phyloP scores from a whole-genome alignment of 2,888 invertebrate species.

The Pogonocherus hispidulus region DNA sequence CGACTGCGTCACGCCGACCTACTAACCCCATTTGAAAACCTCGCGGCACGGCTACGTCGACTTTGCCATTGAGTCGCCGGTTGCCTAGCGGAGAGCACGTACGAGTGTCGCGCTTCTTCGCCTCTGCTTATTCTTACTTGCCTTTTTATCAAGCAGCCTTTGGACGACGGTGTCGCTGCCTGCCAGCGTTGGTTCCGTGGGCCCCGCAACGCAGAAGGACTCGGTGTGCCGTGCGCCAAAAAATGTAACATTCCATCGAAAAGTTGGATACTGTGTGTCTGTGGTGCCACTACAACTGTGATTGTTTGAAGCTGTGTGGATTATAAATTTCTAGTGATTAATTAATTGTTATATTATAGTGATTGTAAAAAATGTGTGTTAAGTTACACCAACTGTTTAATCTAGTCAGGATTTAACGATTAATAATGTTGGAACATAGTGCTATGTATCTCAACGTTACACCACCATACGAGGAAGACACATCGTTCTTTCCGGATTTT shows the following conservation, averaged over 20 bases:
- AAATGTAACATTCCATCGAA: not conserved
- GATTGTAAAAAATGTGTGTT: slow-evolving; percentile 29
- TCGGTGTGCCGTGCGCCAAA: slow-evolving; percentile 21
- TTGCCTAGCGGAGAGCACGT: slow-evolving; percentile 53
- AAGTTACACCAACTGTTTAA: slow-evolving; percentile 32
- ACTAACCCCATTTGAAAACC: slow-evolving; percentile 78
- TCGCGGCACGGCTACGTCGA: slow-evolving; percentile 62
- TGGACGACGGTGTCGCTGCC: slow-evolving; percentile 57
- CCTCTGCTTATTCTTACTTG: slow-evolving; percentile 36
- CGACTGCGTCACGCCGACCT: slow-evolving; percentile 76
- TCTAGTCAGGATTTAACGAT: slow-evolving; percentile 38
- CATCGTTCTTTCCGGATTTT: slow-evolving; percentile 66
- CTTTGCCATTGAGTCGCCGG: slow-evolving; percentile 66
- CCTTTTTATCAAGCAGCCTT: slow-evolving; percentile 36
- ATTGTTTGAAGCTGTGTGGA: slow-evolving; percentile 24
- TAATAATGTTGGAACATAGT: slow-evolving; percentile 66
- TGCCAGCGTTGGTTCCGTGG: slow-evolving; percentile 25
- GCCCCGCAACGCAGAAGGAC: slow-evolving; percentile 2
- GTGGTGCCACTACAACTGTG: slow-evolving; percentile 19
- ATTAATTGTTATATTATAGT: not conserved
- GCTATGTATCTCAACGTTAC: slow-evolving; percentile 66
- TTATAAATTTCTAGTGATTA: slow-evolving; percentile 17
- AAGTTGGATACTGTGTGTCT: slow-evolving; percentile 12
- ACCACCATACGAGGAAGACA: slow-evolving; percentile 65
- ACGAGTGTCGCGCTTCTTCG: slow-evolving; percentile 33